Percentiles rank a stretch among this genome's conserved stretches.
phyloP scores from a whole-genome alignment of 2,797 vertebrate genomes.

The Petrocephalus sullivani region DNA sequence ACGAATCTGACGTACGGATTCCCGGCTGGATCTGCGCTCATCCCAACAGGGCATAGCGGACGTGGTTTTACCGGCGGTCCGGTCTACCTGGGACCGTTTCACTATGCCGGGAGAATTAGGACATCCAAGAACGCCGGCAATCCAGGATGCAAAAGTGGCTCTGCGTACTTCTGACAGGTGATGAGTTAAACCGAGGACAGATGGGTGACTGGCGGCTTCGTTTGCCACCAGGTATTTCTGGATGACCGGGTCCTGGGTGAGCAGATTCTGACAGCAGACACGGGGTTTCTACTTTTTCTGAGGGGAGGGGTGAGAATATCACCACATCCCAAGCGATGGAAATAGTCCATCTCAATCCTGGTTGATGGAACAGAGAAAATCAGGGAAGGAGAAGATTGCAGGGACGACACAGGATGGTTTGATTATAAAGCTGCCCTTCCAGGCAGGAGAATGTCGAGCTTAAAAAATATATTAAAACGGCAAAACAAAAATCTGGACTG shows the following conservation, averaged over 20 bases:
- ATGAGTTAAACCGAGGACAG: slow-evolving; percentile 4
- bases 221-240: background rate
- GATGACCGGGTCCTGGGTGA: background rate
- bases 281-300: background rate
- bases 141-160: background rate
- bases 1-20: background rate
- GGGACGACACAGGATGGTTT: background rate
- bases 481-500: no score
- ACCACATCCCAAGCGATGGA: background rate
- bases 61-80: background rate
- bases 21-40: background rate
- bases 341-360: background rate
- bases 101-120: background rate
- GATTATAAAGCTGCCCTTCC: background rate
- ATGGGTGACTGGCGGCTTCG: background rate
- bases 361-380: background rate
- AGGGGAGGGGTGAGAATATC: background rate
- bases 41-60: background rate
- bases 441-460: background rate
- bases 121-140: background rate
- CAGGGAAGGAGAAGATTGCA: background rate
- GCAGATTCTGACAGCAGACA: background rate
- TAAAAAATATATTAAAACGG: background rate
- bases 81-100: background rate
- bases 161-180: background rate